Conservation (phyloP, 2,888 invertebrate genomes). For the Serrognathus titanus region DNA sequence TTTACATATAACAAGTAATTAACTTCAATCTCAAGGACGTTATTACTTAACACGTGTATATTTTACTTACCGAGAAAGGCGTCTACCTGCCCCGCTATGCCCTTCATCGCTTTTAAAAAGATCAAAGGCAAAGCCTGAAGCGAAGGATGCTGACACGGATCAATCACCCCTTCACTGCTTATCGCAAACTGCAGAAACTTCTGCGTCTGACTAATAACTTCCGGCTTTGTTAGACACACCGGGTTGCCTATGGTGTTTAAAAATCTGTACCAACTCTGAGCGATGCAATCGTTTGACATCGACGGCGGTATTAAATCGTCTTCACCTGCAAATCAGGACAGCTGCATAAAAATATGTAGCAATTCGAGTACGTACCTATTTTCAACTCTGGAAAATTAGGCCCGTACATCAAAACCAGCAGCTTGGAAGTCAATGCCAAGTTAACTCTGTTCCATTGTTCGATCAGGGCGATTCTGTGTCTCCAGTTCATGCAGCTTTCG, state of each 20-base stretch:
- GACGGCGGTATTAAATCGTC: conserved; percentile 83
- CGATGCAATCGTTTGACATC: conserved; percentile 86
- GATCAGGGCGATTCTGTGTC: conserved; percentile 88
- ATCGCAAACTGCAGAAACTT: conserved; percentile 78
- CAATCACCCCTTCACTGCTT: conserved; percentile 73
- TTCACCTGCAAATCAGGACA: conserved; percentile 58
- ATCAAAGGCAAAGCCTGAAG: conserved; percentile 79
- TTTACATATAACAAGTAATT: neutral
- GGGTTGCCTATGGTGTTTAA: conserved; percentile 93
- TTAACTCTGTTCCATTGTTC: conserved; percentile 96
- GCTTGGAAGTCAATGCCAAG: conserved; percentile 78
- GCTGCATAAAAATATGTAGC: neutral
- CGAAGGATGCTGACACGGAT: conserved; percentile 90
- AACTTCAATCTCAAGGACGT: neutral
- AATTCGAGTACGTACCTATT: conserved; percentile 55
- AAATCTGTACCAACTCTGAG: conserved; percentile 95
- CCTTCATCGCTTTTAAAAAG: conserved; percentile 91
- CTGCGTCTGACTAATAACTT: conserved; percentile 68
- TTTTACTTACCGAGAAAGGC: conserved; percentile 81
- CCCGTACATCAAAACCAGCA: conserved; percentile 87
- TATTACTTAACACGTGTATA: neutral
- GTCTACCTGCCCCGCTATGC: conserved; percentile 89
- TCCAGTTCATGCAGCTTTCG: conserved; percentile 90
- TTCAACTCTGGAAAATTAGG: conserved; percentile 77
- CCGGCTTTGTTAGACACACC: conserved; percentile 84